Base-by-base conservation (phyloP, 2,797 vertebrate species). In the Lacerta agilis region DNA sequence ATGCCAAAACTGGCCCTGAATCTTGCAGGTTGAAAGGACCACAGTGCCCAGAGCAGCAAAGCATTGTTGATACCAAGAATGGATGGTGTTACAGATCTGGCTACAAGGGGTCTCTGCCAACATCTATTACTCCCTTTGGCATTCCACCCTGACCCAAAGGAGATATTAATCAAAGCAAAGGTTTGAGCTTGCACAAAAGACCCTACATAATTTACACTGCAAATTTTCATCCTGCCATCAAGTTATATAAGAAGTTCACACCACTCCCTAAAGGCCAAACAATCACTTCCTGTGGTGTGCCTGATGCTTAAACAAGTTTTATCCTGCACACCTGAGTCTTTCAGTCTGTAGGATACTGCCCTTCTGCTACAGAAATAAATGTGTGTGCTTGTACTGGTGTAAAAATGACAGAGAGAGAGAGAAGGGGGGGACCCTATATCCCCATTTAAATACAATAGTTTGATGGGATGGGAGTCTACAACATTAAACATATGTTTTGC, bases 141-240 rank as follows among this genome's bases (percentile, higher is more conserved):
- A 90, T 76, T 91, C 0, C 0, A 90, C 38, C 72, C 92, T 83
- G 91, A 38, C 79, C 78, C 87, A 82, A 55, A 85, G 82, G 92
- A 92, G 89, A 86, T 55, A 80, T 3, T 11, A 95, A 89, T 93
- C 88, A 93, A 80, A 94, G 90, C 64, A 89, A 94, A 87, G 80
- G 9, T 41, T 15, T 78, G 38, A 38, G 45, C 58, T 69, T 86
- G 61, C 73, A 94, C 94, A 94, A 95, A 95, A 92, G 90, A 94
- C 82, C 89, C 83, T 7, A 0, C 92, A 90, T 55, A 55, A 55
- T 55, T 88, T 93, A 93, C 83, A 78, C 88, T 78, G 61, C 89
- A 90, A 84, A 90, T 1, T 17, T 79, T 80, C 88, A 88, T 93
- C 80, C 86, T 15, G 9, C 86, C 88, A 66, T 66, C 88, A 91